Base-by-base conservation (phyloP, 2,888 invertebrate species). In the Rhagonycha lutea region DNA sequence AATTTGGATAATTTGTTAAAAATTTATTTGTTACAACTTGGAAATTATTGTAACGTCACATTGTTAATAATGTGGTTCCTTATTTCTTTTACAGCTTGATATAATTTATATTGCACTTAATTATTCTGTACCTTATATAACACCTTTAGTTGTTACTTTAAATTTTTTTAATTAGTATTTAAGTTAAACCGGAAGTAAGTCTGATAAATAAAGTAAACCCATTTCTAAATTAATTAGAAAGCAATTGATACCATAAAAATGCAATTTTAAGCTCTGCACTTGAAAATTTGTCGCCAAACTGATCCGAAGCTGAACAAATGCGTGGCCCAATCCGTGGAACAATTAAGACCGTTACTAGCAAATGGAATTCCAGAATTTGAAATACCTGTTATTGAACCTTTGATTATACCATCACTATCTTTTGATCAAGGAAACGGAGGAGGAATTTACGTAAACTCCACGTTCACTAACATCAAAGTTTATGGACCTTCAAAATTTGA, bases 401-500 rank as follows among this genome's bases (percentile, higher is more conserved):
- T 89, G 12, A 72, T 78, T 12, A 82, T 89, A 3, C 86, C 89
- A 0, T 84, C 86, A 77, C 81, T 88, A n/a, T 83, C 85, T 18
- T 85, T 89, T 74, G 85, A 85, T 76, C 88, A 89, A 78, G 85
- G 86, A 2, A 83, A 85, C 67, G 88, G 87, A 3, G 88, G 87
- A 4, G 18, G 65, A 9, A 63, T 73, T 7, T 82, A 86, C 2
- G 82, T 91, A 18, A 86, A 83, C 7, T 91, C 90, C 0, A 83
- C 86, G 3, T 90, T 89, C 2, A 88, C 86, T 69, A 87, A 91
- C 70, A 84, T 91, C 0, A 88, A 87, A 78, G 89, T 91, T 0
- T 86, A 87, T 3, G 91, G 91, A 9, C 88, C 89, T 29, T 85
- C 89, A 1, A 87, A 88, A 80, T 91, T 90, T 80, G 86, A n/a